A percentile compares a stretch with the other conserved stretches of the same genome.
Conservation (phyloP, 2,113 vertebrate species). For the Pantherophis guttatus region DNA sequence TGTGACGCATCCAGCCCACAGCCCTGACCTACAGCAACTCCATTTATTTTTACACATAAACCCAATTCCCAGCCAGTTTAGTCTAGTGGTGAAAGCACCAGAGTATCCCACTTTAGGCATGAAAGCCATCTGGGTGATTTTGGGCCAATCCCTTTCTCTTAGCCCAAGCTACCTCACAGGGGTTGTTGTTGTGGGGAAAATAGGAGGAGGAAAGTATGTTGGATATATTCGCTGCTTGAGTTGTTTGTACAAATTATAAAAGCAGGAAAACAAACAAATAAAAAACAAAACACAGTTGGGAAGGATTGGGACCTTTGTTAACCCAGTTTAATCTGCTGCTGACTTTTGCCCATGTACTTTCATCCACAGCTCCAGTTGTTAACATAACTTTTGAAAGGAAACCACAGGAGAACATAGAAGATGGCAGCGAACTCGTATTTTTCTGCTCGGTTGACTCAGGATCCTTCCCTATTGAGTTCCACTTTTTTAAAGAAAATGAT, state of each 20-base stretch:
- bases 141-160: not conserved
- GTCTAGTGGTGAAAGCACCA: not conserved
- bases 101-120: not conserved
- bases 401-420: conserved; percentile 44
- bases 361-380: conserved; percentile 46
- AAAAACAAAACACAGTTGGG: not conserved
- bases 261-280: not conserved
- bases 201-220: not conserved
- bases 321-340: not conserved
- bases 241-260: not conserved
- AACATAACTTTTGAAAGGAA: conserved; percentile 33
- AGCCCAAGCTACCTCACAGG: not conserved
- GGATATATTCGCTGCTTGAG: not conserved
- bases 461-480: conserved; percentile 61
- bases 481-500: conserved; percentile 49
- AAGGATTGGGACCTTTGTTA: not conserved
- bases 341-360: conserved; percentile 27
- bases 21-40: not conserved
- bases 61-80: not conserved
- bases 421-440: conserved; percentile 40
- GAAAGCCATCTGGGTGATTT: not conserved
- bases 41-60: not conserved
- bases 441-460: conserved; percentile 57
- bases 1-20: no score
- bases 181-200: not conserved